phyloP scores from a whole-genome alignment of 37 sponge, comb jelly and placozoan species.

The Axinella damicornis region DNA sequence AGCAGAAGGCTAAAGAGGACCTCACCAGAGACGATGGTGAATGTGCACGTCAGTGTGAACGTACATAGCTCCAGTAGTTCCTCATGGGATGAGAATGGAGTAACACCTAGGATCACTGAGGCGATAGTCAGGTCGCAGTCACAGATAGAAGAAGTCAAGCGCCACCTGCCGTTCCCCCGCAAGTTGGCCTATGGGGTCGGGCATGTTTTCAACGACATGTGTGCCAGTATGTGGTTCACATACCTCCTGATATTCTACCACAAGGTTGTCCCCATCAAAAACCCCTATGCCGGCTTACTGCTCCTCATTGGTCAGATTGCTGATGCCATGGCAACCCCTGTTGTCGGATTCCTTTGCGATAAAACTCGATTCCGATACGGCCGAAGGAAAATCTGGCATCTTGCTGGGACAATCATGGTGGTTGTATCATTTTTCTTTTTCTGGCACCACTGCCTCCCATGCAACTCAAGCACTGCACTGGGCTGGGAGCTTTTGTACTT shows the following conservation, averaged over 20 bases:
- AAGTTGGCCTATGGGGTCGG: conserved; percentile 87
- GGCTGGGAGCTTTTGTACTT: conserved; percentile 67
- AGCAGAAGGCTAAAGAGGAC: too few species aligned
- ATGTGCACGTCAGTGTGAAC: too few species aligned
- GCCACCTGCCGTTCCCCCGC: conserved; percentile 29
- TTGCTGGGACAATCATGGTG: conserved; percentile 85
- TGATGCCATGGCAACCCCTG: conserved; percentile 89
- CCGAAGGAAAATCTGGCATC: conserved; percentile 94
- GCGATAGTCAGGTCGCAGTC: not conserved
- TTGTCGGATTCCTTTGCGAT: conserved; percentile 90
- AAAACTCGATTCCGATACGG: conserved; percentile 80
- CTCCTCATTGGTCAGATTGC: conserved; percentile 94
- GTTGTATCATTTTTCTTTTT: conserved; percentile 88
- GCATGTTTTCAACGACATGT: conserved; percentile 96
- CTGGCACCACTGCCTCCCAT: conserved; percentile 58
- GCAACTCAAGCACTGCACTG: not conserved
- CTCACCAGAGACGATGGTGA: too few species aligned
- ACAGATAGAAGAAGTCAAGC: not conserved
- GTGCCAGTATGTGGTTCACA: conserved; percentile 97
- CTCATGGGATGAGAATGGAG: too few species aligned
- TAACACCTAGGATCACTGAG: too few species aligned
- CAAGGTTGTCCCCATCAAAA: conserved; percentile 66
- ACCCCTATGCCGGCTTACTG: conserved; percentile 83
- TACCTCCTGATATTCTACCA: conserved; percentile 93
- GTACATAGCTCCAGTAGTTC: too few species aligned